Evolutionary conservation across 2,113 vertebrate genomes (phyloP), one percentile per base, ranked within the genome.

Genomic region (Phaetusa simplex): DNA sequence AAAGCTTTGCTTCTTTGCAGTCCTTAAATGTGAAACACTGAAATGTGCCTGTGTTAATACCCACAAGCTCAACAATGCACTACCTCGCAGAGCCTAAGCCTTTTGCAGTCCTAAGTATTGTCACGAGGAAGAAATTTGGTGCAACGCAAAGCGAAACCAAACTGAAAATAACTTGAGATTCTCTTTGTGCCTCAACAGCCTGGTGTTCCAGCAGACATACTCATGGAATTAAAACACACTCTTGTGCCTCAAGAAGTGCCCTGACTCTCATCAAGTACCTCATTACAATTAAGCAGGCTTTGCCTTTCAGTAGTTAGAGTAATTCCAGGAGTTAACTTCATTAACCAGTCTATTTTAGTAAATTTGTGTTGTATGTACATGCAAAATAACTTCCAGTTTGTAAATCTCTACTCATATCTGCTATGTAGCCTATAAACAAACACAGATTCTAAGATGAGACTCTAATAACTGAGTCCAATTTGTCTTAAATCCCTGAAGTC

Each of bases 251-350:
- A 85, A 88, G 65, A 95, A 91, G 36, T 78, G 64, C n/a, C 56
- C 85, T 87, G 79, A 69, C 72, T 91, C 40, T 89, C 84, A 96
- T 95, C 82, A 94, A 94, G 70, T 93, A 76, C 78, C 82, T 95
- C 66, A 94, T 96, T 94, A 93, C 70, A 94, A 93, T 97, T 96
- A 97, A 88, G 38, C 23, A 95, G 94, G 26, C n/a, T 97, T 95
- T 92, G 58, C 77, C 53, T 95, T 92, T 87, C 55, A 85, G 86
- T 62, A 88, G 83, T 82, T 94, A 82, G 50, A 95, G 59, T 77
- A 86, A 95, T 96, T 97, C 76, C 34, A 61, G 49, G 64, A 95
- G 70, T 93, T 95, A 95, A 83, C 85, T 95, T 96, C 91, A 95
- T 95, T 97, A 93, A 80, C 76, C 52, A 80, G 26, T 34, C 50